Base-by-base conservation (phyloP, 2,113 vertebrate genomes). In the Seriola quinqueradiata region DNA sequence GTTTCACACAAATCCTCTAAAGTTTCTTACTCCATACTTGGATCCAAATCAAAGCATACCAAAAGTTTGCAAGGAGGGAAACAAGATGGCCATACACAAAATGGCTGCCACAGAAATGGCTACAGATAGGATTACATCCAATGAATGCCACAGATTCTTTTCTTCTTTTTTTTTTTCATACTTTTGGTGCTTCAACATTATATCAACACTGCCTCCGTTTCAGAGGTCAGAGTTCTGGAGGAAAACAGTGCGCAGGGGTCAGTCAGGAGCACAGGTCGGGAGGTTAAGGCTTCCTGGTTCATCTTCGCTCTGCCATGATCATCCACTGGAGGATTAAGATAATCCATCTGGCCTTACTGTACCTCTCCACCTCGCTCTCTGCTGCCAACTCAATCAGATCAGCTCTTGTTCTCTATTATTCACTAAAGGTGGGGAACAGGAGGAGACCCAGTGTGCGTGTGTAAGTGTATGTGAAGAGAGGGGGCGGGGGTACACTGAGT, bases 331-430 rank as follows among this genome's bases (percentile, higher is more conserved):
- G 90, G 92, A 93, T 93, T 93, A 92, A 87, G 88, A 92, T 94
- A 93, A 94, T 94, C 92, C 91, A 88, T 92, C 77, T 88, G 90
- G 92, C 92, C 89, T 91, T 83, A 92, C 89, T 90, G 91, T 93
- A 91, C 88, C 89, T 85, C 91, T 87, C 86, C 71, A 84, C 88
- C 79, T 89, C 78, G 52, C 84, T 85, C 87, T 79, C 77, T 60
- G 82, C 89, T 90, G 91, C 86, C 90, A 92, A 90, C 86, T 89
- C 91, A 88, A 90, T 93, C 91, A 92, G 88, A 92, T 93, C 92
- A 89, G 82, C 84, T 69, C 86, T 88, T 83, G 86, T 90, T 94
- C 81, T 86, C 78, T 69, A 86, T 92, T 91, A 92, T 87, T 92
- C 86, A 79, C 82, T 78, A 86, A 93, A 92, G 87, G 87, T 89